Conservation (phyloP, 2,113 vertebrate genomes). For the Abramis brama region DNA sequence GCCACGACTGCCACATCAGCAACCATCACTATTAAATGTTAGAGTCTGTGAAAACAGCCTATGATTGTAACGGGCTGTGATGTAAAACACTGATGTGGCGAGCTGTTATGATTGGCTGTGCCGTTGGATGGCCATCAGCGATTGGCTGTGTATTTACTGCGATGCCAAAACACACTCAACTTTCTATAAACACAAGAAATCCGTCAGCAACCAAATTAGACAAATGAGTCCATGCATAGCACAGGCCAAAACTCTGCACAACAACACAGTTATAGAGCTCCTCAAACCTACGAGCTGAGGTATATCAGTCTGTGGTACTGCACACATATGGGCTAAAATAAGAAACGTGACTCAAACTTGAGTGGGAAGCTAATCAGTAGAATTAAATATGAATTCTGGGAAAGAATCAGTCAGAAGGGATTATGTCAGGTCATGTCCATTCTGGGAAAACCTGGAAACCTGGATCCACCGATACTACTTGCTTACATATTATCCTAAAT, state of each 20-base stretch:
- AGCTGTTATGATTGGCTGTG: slow-evolving; percentile 5
- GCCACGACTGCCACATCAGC: background rate
- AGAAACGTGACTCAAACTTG: slow-evolving; percentile 49
- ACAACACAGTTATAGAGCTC: background rate
- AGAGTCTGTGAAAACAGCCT: background rate
- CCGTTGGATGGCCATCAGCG: background rate
- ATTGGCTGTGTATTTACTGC: background rate
- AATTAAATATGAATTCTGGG: slow-evolving; percentile 33
- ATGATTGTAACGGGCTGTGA: background rate
- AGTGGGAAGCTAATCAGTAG: slow-evolving; percentile 40
- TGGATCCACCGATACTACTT: background rate
- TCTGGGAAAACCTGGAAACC: background rate
- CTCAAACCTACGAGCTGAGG: background rate
- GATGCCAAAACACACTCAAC: background rate
- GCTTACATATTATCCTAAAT: background rate
- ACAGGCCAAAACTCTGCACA: background rate
- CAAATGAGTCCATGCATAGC: background rate
- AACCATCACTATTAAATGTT: background rate
- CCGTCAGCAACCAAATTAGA: background rate
- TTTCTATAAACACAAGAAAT: background rate
- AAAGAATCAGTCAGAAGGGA: background rate
- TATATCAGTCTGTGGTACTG: background rate
- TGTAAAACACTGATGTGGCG: background rate
- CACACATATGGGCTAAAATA: slow-evolving; percentile 41
- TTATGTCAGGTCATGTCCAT: background rate